These are phyloP conservation scores for Saccopteryx leptura DNA, from an alignment of 2,113 vertebrate species.

Conservation along the genomic window DNA sequence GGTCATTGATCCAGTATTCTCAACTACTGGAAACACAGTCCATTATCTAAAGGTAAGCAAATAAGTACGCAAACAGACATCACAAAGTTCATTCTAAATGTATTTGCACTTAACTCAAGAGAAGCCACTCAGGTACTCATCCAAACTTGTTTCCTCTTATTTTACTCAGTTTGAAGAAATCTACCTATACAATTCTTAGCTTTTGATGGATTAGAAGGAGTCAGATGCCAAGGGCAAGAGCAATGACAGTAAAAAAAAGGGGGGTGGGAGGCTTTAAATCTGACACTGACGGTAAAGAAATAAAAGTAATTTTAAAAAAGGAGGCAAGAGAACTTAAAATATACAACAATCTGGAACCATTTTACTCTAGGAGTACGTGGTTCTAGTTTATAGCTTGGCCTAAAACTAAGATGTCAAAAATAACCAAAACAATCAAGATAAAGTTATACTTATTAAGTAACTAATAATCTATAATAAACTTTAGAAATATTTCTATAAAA, in stretches of 20 bases:
- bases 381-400: neutral
- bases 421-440: neutral
- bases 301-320: constrained; percentile 55
- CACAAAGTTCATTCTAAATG: constrained; percentile 25
- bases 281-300: constrained; percentile 4
- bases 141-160: constrained; percentile 10
- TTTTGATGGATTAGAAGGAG: constrained; percentile 22
- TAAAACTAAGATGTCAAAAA: constrained; percentile 50
- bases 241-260: neutral
- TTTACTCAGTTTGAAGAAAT: constrained; percentile 11
- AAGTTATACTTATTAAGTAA: neutral
- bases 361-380: neutral
- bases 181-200: neutral
- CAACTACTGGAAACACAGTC: constrained; percentile 27
- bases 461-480: neutral
- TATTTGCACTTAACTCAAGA: constrained; percentile 31
- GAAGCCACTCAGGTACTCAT: neutral
- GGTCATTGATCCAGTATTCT: constrained; percentile 21
- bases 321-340: constrained; percentile 25
- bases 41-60: constrained; percentile 27
- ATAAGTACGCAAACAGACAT: neutral
- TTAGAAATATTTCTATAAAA: neutral
- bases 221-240: neutral
- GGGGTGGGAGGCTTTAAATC: neutral
- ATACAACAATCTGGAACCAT: neutral